phyloP scores from a whole-genome alignment of 2,888 invertebrate genomes.

The Habrosyne pyritoides region DNA sequence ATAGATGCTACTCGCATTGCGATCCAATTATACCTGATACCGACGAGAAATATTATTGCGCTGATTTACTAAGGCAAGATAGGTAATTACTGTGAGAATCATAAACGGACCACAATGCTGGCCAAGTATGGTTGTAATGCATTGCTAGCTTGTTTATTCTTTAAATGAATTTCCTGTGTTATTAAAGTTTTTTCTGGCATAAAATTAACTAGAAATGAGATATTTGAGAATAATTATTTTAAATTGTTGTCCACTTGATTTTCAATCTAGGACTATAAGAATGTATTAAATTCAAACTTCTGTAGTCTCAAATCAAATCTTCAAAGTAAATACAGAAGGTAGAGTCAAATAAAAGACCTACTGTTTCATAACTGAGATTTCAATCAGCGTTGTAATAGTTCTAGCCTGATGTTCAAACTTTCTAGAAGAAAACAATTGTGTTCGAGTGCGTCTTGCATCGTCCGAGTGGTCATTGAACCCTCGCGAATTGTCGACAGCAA shows the following conservation, averaged over 20 bases:
- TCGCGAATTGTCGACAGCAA: conserved; percentile 66
- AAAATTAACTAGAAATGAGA: background rate
- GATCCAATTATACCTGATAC: conserved; percentile 80
- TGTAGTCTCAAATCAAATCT: too few species aligned
- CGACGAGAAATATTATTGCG: conserved; percentile 70
- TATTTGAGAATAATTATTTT: background rate
- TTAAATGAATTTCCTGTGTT: conserved; percentile 51
- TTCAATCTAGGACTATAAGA: background rate
- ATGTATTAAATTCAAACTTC: too few species aligned
- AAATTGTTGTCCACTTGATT: background rate
- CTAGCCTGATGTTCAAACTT: conserved; percentile 26
- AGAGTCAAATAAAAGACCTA: background rate
- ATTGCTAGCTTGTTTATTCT: conserved; percentile 34
- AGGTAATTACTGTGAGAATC: conserved; percentile 76
- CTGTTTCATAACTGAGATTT: background rate
- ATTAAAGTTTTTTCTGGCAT: conserved; percentile 25
- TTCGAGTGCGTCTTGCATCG: conserved; percentile 43
- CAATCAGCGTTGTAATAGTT: conserved; percentile 5
- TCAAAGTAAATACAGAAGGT: background rate
- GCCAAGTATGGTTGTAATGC: conserved; percentile 50
- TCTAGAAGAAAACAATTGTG: conserved; percentile 42
- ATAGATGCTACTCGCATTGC: conserved; percentile 77
- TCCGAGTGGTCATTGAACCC: conserved; percentile 66
- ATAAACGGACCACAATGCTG: conserved; percentile 57
- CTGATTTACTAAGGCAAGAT: conserved; percentile 63